These are phyloP conservation scores for Amia ocellicauda DNA, from an alignment of 2,113 vertebrate genomes.

Conservation along the genomic window DNA sequence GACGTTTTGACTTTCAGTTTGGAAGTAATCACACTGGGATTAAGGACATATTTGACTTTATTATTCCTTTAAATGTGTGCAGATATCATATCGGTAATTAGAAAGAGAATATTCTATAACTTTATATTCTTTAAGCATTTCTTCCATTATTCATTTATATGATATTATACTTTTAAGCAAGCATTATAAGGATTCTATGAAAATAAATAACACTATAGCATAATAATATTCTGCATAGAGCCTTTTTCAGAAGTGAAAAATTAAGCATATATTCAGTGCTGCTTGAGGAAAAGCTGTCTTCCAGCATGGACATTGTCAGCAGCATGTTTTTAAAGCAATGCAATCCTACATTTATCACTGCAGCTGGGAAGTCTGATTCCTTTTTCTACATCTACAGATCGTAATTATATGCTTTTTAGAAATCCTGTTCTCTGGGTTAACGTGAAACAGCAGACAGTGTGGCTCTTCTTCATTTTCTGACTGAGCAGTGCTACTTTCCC, in stretches of 20 bases:
- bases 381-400: neutral
- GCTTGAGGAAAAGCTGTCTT: slow-evolving; percentile 58
- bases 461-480: neutral
- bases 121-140: no score
- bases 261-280: slow-evolving; percentile 53
- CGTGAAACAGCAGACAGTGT: neutral
- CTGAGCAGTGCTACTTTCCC: slow-evolving; percentile 23
- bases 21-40: no score
- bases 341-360: slow-evolving; percentile 72
- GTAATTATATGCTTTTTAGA: neutral
- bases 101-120: no score
- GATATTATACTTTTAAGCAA: no score
- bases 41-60: no score
- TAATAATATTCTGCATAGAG: no score
- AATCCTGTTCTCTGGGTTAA: neutral
- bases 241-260: slow-evolving; percentile 41
- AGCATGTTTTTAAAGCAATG: slow-evolving; percentile 62
- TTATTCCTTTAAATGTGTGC: no score
- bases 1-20: no score
- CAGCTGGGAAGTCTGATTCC: slow-evolving; percentile 47
- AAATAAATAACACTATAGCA: no score
- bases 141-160: no score
- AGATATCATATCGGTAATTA: no score
- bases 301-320: slow-evolving; percentile 62
- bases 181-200: no score